Evolutionary conservation across 2,113 vertebrate genomes (phyloP).

Genomic region (Glaucomys volans): DNA sequence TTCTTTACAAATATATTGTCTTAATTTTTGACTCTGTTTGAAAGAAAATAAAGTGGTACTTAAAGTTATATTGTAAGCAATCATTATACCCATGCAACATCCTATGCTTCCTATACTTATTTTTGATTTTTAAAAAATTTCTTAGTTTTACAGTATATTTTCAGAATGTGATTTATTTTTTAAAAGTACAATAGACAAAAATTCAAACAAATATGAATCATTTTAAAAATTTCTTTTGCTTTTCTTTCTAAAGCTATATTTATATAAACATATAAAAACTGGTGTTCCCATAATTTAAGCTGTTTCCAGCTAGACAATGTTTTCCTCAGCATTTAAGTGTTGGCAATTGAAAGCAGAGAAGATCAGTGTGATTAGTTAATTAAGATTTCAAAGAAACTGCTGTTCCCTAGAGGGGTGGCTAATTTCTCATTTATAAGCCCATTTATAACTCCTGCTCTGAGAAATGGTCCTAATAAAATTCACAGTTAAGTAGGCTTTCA

Average conservation of each 20-base stretch:
- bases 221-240: conserved; percentile 43
- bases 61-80: conserved; percentile 34
- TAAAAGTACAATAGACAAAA: neutral
- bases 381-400: conserved; percentile 77
- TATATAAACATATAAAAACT: conserved; percentile 50
- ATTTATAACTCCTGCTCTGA: conserved; percentile 79
- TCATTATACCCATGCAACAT: neutral
- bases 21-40: neutral
- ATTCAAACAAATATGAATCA: conserved; percentile 31
- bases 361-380: conserved; percentile 62
- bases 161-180: neutral
- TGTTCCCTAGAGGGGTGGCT: conserved; percentile 68
- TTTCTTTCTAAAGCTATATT: conserved; percentile 36
- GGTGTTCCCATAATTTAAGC: neutral
- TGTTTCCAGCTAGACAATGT: conserved; percentile 31
- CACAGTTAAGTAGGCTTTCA: conserved; percentile 64
- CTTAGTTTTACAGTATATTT: neutral
- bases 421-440: conserved; percentile 76
- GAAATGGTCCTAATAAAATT: conserved; percentile 75
- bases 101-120: neutral
- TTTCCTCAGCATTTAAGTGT: conserved; percentile 68
- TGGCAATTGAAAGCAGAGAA: conserved; percentile 64
- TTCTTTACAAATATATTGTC: conserved; percentile 40
- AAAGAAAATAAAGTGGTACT: conserved; percentile 6
- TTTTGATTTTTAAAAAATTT: neutral